Evolutionary conservation across 2,113 vertebrate species (phyloP).

Genomic region (Rhagologus leucostigma): DNA sequence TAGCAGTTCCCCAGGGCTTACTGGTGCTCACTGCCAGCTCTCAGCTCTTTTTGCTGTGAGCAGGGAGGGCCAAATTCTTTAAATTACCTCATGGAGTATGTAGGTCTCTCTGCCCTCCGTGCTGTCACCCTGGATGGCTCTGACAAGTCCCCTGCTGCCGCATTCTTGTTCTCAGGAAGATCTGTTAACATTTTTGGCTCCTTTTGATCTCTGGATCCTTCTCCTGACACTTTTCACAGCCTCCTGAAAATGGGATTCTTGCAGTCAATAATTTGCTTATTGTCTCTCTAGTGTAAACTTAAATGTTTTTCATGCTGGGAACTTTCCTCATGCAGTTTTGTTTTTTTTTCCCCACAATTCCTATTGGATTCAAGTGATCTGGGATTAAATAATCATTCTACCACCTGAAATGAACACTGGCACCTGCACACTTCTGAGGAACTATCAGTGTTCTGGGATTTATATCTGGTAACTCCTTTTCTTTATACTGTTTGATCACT

Average conservation of each 20-base stretch:
- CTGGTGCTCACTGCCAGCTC: slow-evolving; percentile 36
- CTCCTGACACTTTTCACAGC: slow-evolving; percentile 26
- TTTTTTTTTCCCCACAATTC: not conserved
- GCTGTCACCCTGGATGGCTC: slow-evolving; percentile 29
- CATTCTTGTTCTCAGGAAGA: slow-evolving; percentile 28
- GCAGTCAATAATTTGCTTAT: slow-evolving; percentile 27
- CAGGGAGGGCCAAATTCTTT: not conserved
- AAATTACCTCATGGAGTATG: not conserved
- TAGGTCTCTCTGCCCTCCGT: not conserved
- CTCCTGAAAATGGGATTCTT: slow-evolving; percentile 33
- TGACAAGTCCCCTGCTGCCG: slow-evolving; percentile 2
- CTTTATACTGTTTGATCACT: not conserved
- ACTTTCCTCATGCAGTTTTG: not conserved
- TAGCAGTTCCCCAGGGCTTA: not conserved
- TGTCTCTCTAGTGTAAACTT: slow-evolving; percentile 39
- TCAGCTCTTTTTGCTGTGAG: not conserved
- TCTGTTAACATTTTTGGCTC: slow-evolving; percentile 23
- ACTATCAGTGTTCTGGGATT: not conserved
- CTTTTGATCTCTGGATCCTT: slow-evolving; percentile 42
- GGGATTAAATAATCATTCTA: not conserved
- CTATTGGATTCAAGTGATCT: not conserved
- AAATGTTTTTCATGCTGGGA: not conserved
- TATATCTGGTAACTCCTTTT: not conserved
- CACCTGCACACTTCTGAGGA: not conserved
- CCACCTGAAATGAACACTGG: not conserved